Evolutionary conservation across 2,797 vertebrate genomes (phyloP).

Genomic region (Merluccius polli): DNA sequence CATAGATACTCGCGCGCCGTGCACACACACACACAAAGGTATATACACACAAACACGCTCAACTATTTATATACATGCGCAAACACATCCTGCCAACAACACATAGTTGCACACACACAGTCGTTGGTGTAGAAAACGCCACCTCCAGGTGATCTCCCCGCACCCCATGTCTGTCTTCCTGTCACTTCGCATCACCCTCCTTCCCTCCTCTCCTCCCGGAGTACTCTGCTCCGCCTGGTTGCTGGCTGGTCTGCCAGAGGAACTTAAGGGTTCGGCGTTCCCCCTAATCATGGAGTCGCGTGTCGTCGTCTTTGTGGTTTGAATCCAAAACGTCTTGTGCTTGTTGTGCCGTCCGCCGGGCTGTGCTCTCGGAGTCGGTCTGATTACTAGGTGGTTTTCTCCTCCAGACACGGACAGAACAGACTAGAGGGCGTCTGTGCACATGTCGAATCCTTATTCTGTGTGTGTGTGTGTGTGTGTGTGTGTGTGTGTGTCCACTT

Average conservation of each 20-base stretch:
- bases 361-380: not conserved
- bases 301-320: not conserved
- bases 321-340: not conserved
- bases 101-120: not conserved
- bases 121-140: not conserved
- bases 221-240: slow-evolving; percentile 4
- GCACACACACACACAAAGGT: not conserved
- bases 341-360: not conserved
- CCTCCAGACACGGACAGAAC: not conserved
- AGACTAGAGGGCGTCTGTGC: not conserved
- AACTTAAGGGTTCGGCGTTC: not conserved
- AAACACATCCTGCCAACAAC: not conserved
- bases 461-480: not conserved
- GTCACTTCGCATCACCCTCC: not conserved
- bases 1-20: not conserved
- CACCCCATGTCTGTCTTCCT: not conserved
- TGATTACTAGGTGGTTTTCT: not conserved
- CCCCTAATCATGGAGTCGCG: not conserved
- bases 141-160: not conserved
- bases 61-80: not conserved
- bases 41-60: not conserved
- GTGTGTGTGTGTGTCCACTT: not conserved
- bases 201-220: slow-evolving; percentile 14
- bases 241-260: not conserved
- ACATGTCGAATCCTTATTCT: not conserved